phyloP scores from a whole-genome alignment of 2,113 vertebrate genomes.

The Mixornis gularis region DNA sequence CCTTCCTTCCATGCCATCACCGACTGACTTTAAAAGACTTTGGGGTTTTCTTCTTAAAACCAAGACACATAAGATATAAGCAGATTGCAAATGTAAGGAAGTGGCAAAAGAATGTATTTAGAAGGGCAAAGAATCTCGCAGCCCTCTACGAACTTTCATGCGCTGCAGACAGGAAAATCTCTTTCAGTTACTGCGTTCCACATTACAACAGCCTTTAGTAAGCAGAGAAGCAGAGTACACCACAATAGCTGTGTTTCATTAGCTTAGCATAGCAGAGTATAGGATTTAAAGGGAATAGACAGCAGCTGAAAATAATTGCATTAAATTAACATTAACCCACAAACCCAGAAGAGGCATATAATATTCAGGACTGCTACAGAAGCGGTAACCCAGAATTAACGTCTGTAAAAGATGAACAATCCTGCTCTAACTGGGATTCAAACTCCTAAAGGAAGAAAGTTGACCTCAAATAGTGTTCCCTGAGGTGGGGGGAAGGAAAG shows the following conservation, averaged over 20 bases:
- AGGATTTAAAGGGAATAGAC: conserved; percentile 29
- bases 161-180: not conserved
- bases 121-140: not conserved
- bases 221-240: not conserved
- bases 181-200: not conserved
- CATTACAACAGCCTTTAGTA: not conserved
- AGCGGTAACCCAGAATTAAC: not conserved
- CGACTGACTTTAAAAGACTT: not conserved
- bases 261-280: not conserved
- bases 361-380: not conserved
- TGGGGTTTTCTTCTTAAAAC: not conserved
- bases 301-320: conserved; percentile 35
- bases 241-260: not conserved
- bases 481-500: not conserved
- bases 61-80: not conserved
- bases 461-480: conserved; percentile 4
- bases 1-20: not conserved
- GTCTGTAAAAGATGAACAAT: not conserved
- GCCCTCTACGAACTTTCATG: not conserved
- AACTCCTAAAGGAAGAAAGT: not conserved
- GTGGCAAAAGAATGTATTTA: not conserved
- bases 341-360: conserved; percentile 20
- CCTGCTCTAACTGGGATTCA: not conserved
- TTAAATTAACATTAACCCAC: conserved; percentile 45
- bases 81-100: not conserved